Evolutionary conservation across 2,113 vertebrate species (phyloP).

Genomic region (Taurulus bubalis): DNA sequence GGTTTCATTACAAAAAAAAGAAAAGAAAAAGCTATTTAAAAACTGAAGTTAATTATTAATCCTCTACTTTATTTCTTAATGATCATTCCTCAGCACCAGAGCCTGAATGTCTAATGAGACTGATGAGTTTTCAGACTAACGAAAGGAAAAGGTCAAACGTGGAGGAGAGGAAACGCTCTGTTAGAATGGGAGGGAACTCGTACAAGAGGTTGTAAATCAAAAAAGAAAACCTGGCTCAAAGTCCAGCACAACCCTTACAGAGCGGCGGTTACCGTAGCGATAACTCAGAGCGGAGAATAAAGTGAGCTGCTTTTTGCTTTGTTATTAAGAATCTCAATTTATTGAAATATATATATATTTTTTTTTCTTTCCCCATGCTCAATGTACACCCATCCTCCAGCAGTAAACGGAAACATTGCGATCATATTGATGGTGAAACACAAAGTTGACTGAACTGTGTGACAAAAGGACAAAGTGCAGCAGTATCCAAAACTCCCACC

Average conservation of each 20-base stretch:
- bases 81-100: background rate
- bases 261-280: conserved; percentile 11
- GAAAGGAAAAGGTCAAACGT: background rate
- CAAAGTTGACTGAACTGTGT: background rate
- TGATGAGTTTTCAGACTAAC: background rate
- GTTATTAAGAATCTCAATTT: background rate
- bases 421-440: background rate
- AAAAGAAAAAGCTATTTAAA: background rate
- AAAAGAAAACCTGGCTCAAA: background rate
- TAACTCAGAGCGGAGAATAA: background rate
- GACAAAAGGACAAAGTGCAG: conserved; percentile 24
- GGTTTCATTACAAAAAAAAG: background rate
- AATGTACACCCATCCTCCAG: background rate
- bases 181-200: background rate
- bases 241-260: background rate
- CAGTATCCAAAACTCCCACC: background rate
- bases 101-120: background rate
- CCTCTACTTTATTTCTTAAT: background rate
- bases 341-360: too few species aligned
- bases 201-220: conserved; percentile 23
- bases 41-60: conserved; percentile 14
- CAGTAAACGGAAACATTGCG: background rate
- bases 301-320: background rate
- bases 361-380: too few species aligned
- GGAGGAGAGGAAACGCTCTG: background rate